phyloP scores from a whole-genome alignment of 2,797 vertebrate genomes.

The Paratrypauchen microcephalus region DNA sequence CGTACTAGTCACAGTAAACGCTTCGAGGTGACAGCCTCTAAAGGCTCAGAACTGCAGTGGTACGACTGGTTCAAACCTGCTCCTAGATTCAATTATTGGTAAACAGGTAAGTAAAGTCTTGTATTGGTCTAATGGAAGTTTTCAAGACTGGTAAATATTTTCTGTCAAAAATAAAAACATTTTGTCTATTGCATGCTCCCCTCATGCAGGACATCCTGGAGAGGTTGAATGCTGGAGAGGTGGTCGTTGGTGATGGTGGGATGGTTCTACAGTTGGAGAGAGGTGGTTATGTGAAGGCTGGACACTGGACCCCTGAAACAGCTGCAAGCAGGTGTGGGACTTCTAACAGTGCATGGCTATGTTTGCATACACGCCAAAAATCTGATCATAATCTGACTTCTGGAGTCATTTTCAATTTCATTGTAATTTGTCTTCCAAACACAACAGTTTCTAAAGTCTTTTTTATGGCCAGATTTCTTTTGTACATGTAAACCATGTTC shows the following conservation, averaged over 20 bases:
- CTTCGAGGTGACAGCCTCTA: not conserved
- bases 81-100: not conserved
- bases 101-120: not conserved
- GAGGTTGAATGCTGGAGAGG: conserved; percentile 82
- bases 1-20: not conserved
- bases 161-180: not conserved
- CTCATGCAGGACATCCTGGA: conserved; percentile 82
- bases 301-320: conserved; percentile 90
- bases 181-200: not conserved
- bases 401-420: too few relatives aligned
- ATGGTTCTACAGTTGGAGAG: conserved; percentile 88
- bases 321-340: conserved; percentile 79
- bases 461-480: too few relatives aligned
- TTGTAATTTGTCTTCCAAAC: too few relatives aligned
- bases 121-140: not conserved
- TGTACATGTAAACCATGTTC: too few relatives aligned
- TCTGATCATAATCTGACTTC: too few relatives aligned
- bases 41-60: not conserved
- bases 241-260: conserved; percentile 88
- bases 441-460: too few relatives aligned
- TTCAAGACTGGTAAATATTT: not conserved
- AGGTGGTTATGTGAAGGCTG: conserved; percentile 87
- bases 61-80: not conserved
- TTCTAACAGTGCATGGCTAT: too few relatives aligned
- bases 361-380: too few relatives aligned